Evolutionary conservation across 2,888 invertebrate genomes (phyloP).

Genomic region (Geotrupes spiniger): DNA sequence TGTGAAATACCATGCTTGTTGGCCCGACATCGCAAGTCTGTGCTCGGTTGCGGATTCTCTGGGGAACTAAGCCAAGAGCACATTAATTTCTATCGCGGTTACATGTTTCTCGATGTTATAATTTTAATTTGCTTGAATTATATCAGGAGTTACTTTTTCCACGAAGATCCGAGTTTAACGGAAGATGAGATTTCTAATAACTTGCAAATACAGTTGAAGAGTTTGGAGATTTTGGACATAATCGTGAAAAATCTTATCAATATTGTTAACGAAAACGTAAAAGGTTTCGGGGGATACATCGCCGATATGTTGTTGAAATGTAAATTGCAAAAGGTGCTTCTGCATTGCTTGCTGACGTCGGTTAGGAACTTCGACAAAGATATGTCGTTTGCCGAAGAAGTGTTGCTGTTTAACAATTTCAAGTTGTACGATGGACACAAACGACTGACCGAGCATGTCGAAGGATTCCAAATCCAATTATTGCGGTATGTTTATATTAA

Average conservation of each 20-base stretch:
- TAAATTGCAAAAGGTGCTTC: conserved; percentile 78
- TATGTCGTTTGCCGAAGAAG: conserved; percentile 70
- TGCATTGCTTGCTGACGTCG: conserved; percentile 77
- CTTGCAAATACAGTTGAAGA: conserved; percentile 72
- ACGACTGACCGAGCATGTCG: conserved; percentile 60
- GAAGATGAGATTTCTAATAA: conserved; percentile 71
- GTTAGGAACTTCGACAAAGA: conserved; percentile 62
- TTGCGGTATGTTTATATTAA: conserved; percentile 57
- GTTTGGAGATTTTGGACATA: conserved; percentile 69
- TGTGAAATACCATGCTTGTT: conserved; percentile 61
- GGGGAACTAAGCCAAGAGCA: conserved; percentile 65
- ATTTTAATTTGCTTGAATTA: conserved; percentile 75
- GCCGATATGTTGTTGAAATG: conserved; percentile 71
- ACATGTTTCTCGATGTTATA: conserved; percentile 78
- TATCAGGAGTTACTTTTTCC: conserved; percentile 72
- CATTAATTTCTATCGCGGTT: conserved; percentile 66
- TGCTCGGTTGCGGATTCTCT: conserved; percentile 66
- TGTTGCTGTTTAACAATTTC: conserved; percentile 71
- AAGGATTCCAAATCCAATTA: conserved; percentile 67
- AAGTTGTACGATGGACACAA: conserved; percentile 56
- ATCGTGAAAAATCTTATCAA: conserved; percentile 70
- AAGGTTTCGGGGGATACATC: conserved; percentile 73
- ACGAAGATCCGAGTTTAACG: conserved; percentile 64
- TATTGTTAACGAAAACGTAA: conserved; percentile 73
- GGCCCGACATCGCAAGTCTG: conserved; percentile 74